These are phyloP conservation scores for Folsomia manolachei DNA, from an alignment of 2,888 invertebrate genomes.

Conservation along the genomic window DNA sequence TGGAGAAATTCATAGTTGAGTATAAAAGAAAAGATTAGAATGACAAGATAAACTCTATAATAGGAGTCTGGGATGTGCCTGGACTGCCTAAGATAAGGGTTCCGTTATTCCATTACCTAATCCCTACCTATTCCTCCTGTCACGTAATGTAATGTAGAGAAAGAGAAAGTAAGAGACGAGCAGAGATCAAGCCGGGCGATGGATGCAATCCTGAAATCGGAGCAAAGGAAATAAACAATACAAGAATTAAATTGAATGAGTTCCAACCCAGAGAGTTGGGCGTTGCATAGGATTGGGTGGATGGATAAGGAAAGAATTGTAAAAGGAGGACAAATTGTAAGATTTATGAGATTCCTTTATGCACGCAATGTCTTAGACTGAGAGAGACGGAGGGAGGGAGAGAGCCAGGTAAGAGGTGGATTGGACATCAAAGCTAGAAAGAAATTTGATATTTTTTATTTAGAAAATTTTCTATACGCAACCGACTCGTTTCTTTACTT, in stretches of 20 bases:
- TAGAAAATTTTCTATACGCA: conserved; percentile 3
- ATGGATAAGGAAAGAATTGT: too few species aligned
- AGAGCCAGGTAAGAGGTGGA: conserved; percentile 16
- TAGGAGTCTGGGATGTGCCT: background rate
- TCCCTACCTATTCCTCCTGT: too few species aligned
- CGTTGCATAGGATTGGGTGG: too few species aligned
- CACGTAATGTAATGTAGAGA: conserved; percentile 5
- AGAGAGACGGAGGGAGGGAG: background rate
- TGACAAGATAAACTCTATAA: background rate
- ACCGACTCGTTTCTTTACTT: background rate
- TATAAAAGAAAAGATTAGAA: background rate
- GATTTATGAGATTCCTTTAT: conserved; percentile 33
- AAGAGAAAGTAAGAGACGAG: background rate
- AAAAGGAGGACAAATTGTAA: conserved; percentile 21
- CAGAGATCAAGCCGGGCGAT: background rate
- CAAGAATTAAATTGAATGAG: conserved; percentile 16
- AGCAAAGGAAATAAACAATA: conserved; percentile 8
- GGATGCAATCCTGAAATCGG: conserved; percentile 2
- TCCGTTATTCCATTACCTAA: conserved; percentile 19
- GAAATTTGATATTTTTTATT: conserved; percentile 30
- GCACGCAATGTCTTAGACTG: conserved; percentile 1
- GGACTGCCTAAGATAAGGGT: conserved; percentile 1
- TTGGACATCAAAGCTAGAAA: conserved; percentile 34
- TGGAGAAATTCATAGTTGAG: background rate
- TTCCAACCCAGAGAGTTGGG: conserved; percentile 1